Base-by-base conservation (phyloP, 2,113 vertebrate genomes). In the Gallinago jamesoni region DNA sequence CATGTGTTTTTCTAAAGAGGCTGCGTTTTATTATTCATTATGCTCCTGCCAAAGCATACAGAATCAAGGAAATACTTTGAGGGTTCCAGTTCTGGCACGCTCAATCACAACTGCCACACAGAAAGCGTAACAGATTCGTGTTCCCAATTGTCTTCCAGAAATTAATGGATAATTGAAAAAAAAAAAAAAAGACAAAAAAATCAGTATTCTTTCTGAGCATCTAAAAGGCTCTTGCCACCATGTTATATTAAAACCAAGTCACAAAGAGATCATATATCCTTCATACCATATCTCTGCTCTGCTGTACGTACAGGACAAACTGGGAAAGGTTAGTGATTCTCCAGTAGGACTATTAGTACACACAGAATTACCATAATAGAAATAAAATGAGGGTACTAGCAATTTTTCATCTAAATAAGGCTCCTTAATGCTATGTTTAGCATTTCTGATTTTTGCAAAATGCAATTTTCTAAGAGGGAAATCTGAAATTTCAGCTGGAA, bases 31-130 rank as follows among this genome's bases (percentile, higher is more conserved):
- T 87, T 93, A 69, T 37, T 82, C 84, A 79, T 92, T 92, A 79
- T 62, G 12, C 28, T 89, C 23, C 68, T 93, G 95, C 96, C 96
- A 97, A 96, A 88, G 90, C 95, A 94, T 33, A 97, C 92, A 94
- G 64, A 84, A 94, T 89, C 31, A 78, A 92, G 95, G 83, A 92
- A 95, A 93, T 78, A 89, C 27, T 95, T 86, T 60, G 52, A 50
- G 5, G 3, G 66, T 53, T 90, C 80, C 67, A 78, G 83, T 94
- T 84, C 50, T 84, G 88, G 76, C 94, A 87, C 4, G 12, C 73
- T 85, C 87, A 93, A 87, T 93, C 78, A 79, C 5, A 30, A 66
- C 57, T 87, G 57, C 35, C 52, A 92, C 48, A 87, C 31, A 87
- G 56, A 75, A 70, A 87, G 16, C n/a, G 11, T 39, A 89, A 81